Evolutionary conservation across 2,797 vertebrate genomes (phyloP).

Genomic region (Thamnophis elegans): DNA sequence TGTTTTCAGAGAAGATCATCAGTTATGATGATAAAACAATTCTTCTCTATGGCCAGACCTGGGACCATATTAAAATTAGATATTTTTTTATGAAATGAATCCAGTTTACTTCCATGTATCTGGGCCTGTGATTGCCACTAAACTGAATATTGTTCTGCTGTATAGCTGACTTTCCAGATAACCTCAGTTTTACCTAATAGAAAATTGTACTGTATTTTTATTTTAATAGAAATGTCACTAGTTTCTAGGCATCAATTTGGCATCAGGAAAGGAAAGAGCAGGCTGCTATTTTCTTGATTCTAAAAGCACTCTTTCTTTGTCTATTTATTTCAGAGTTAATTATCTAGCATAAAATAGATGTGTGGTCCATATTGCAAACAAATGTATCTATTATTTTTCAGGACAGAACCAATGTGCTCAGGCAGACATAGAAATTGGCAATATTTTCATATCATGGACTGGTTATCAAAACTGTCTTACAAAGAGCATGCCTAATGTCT

Average conservation of each 20-base stretch:
- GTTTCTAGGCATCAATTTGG: not conserved
- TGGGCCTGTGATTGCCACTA: not conserved
- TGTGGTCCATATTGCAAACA: not conserved
- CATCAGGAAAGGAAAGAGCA: slow-evolving; percentile 20
- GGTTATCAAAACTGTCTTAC: not conserved
- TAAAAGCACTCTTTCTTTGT: not conserved
- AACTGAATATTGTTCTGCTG: not conserved
- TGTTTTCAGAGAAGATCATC: not conserved
- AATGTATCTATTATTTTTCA: not conserved
- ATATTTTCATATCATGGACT: not conserved
- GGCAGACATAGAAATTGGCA: not conserved
- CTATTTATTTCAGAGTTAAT: not conserved
- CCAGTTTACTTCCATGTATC: not conserved
- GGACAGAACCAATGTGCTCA: not conserved
- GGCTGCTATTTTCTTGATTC: not conserved
- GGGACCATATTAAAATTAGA: not conserved
- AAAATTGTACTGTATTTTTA: not conserved
- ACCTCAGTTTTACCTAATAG: slow-evolving; percentile 1
- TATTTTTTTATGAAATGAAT: not conserved
- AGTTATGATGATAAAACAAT: not conserved
- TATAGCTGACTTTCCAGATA: not conserved
- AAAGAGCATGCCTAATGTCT: not conserved
- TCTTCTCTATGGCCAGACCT: not conserved
- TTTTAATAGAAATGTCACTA: slow-evolving; percentile 8
- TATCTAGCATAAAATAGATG: not conserved